A percentile compares a stretch with the other conserved stretches of the same genome.
Evolutionary conservation across 2,888 invertebrate species (phyloP).

Genomic region (Mamestra brassicae): DNA sequence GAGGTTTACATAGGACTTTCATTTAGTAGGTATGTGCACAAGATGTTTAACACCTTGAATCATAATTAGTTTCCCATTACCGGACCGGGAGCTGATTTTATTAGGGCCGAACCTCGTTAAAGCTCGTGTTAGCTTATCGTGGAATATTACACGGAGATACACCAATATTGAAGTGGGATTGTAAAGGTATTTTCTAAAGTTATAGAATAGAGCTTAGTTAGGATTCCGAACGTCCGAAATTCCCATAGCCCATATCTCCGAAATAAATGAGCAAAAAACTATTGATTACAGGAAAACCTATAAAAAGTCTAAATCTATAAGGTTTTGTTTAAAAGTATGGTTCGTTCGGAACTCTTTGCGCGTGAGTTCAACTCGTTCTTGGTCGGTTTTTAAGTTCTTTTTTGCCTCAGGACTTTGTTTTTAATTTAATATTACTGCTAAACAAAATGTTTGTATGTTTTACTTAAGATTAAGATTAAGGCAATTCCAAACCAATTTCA

Average conservation of each 20-base stretch:
- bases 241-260: too few species aligned
- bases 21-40: slow-evolving; percentile 28
- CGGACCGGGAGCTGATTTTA: slow-evolving; percentile 58
- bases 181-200: background rate
- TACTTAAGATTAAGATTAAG: background rate
- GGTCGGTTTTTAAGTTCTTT: background rate
- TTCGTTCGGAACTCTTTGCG: too few species aligned
- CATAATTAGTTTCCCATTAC: slow-evolving; percentile 65
- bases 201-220: background rate
- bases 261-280: too few species aligned
- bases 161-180: slow-evolving; percentile 1
- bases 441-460: background rate
- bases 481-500: background rate
- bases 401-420: too few species aligned
- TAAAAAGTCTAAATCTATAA: too few species aligned
- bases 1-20: slow-evolving; percentile 48
- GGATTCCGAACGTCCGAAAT: too few species aligned
- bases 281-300: too few species aligned
- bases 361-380: background rate
- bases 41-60: slow-evolving; percentile 41
- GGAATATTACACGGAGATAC: slow-evolving; percentile 18
- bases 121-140: slow-evolving; percentile 39
- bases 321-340: too few species aligned
- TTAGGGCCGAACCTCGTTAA: slow-evolving; percentile 61
- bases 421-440: too few species aligned